phyloP scores from a whole-genome alignment of 2,113 vertebrate genomes.

The Heterocephalus glaber region DNA sequence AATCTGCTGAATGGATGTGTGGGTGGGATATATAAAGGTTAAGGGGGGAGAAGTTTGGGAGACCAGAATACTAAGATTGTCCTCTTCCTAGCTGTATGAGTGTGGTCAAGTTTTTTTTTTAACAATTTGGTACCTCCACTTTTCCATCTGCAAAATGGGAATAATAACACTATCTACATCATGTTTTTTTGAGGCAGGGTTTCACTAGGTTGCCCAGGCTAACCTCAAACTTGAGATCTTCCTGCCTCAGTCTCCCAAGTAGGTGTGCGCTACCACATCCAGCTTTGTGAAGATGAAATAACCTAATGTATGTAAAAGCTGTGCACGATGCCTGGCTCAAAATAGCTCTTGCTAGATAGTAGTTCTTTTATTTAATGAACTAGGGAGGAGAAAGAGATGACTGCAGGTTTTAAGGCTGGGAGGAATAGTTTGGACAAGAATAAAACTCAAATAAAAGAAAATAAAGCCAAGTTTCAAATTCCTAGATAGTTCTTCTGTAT shows the following conservation, averaged over 20 bases:
- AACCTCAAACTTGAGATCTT: not conserved
- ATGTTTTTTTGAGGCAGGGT: not conserved
- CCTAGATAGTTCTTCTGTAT: not conserved
- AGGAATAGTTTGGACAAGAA: constrained; percentile 19
- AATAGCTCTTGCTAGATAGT: not conserved
- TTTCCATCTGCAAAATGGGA: not conserved
- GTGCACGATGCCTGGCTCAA: not conserved
- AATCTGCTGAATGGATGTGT: not conserved
- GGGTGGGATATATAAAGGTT: not conserved
- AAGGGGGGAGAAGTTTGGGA: fast-evolving
- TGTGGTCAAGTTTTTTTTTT: not conserved
- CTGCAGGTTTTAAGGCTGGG: not conserved
- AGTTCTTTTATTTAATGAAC: not conserved
- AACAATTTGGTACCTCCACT: not conserved
- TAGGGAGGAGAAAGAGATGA: not conserved
- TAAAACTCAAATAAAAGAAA: not conserved
- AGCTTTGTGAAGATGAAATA: not conserved
- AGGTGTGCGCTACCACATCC: not conserved
- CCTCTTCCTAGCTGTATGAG: not conserved
- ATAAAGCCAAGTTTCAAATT: not conserved
- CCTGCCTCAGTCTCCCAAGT: not conserved
- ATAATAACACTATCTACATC: not conserved
- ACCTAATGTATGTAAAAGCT: not conserved
- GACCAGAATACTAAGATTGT: not conserved
- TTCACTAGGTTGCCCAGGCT: not conserved